Conservation (phyloP, 92 coral and sea anemone species). For the Chrysogorgia sp. region DNA sequence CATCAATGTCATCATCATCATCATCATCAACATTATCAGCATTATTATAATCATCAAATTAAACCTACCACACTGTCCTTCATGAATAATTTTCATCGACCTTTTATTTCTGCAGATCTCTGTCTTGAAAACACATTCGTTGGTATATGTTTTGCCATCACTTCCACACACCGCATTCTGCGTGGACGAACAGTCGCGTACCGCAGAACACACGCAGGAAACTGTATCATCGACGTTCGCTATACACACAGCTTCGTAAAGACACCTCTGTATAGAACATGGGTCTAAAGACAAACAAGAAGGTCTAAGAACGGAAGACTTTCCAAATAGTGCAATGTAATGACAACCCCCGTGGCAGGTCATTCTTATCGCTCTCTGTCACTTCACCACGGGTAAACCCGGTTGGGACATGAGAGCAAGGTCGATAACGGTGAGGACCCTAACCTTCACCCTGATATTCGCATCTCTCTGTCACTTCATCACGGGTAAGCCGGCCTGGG, state of each 20-base stretch:
- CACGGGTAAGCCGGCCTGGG: too few species aligned
- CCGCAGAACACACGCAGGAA: slow-evolving; percentile 24
- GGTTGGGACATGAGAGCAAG: too few species aligned
- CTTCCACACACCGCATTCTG: slow-evolving; percentile 19
- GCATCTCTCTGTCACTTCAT: too few species aligned
- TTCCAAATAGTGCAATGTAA: background rate
- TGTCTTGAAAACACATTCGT: slow-evolving; percentile 33
- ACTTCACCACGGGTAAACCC: too few species aligned
- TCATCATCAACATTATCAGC: background rate
- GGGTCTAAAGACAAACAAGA: slow-evolving; percentile 6
- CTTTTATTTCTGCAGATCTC: slow-evolving; percentile 27
- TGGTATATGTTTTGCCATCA: slow-evolving; percentile 39
- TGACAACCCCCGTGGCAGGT: too few species aligned
- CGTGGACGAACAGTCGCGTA: slow-evolving; percentile 7
- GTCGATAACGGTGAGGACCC: too few species aligned
- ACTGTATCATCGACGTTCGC: slow-evolving; percentile 22
- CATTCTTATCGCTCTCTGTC: too few species aligned
- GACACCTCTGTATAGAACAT: slow-evolving; percentile 16
- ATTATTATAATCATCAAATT: too few species aligned
- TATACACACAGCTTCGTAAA: slow-evolving; percentile 26
- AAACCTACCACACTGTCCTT: slow-evolving; percentile 40
- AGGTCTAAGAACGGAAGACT: too few species aligned
- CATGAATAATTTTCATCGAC: slow-evolving; percentile 11
- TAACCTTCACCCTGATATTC: too few species aligned
- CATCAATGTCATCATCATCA: background rate